Evolutionary conservation across 2,113 vertebrate species (phyloP).

Genomic region (Amazona guildingii): DNA sequence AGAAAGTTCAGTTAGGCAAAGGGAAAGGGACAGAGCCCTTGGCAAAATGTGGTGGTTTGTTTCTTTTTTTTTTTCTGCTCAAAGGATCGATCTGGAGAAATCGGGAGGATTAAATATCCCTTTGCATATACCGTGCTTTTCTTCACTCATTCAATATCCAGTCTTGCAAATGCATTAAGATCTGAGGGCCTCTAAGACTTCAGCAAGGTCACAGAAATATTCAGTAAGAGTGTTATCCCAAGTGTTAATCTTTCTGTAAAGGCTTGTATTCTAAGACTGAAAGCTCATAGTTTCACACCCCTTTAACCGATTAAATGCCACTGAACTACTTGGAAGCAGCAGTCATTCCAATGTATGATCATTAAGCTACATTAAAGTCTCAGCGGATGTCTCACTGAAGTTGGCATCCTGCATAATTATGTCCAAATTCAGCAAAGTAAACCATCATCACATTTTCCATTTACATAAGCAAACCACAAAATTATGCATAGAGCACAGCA

Average conservation of each 20-base stretch:
- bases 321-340: neutral
- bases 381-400: neutral
- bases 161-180: neutral
- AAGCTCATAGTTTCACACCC: neutral
- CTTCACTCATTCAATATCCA: neutral
- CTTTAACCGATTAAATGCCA: neutral
- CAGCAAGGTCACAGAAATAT: neutral
- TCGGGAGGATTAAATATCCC: neutral
- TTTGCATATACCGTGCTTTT: neutral
- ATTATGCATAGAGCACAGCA: neutral
- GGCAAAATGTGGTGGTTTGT: neutral
- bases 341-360: neutral
- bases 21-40: neutral
- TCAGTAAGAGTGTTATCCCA: neutral
- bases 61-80: neutral
- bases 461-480: neutral
- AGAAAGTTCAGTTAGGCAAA: neutral
- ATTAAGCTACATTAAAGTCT: neutral
- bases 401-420: neutral
- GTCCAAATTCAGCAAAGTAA: neutral
- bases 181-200: neutral
- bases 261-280: neutral
- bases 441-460: neutral
- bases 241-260: neutral
- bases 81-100: neutral